Base-by-base conservation (phyloP, 2,113 vertebrate species). In the Eonycteris spelaea region DNA sequence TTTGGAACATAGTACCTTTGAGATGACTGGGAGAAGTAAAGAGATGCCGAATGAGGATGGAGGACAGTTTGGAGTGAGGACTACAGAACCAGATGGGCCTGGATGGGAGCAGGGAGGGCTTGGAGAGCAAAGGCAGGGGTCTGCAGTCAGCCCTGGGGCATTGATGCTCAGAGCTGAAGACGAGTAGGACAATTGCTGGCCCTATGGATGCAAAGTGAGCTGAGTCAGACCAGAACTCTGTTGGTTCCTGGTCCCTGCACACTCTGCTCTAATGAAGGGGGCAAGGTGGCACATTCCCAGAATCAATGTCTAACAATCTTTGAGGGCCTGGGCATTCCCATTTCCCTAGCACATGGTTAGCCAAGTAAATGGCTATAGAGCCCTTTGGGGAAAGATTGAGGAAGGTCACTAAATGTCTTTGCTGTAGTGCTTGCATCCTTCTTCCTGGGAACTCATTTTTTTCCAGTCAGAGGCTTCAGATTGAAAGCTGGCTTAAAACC, bases 141-240 rank as follows among this genome's bases (percentile, higher is more conserved):
- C 7, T 51, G n/a, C n/a, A 65, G 24, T 38, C 57, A 48, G 28
- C 30, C 19, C 28, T 55, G 65, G 35, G 65, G 18, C 51, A 19
- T 28, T 6, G 9, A 4, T 2, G 3, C 53, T 93, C 63, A 57
- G 30, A 38, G 65, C 22, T 48, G 26, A 24, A 40, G 33, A 24
- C 24, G 6, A 33, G 30, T 3, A 33, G 67, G 43, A 43, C 48
- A 1, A 1, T 5, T 15, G 35, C 43, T 22, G 2, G 63, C 24
- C 12, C 38, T 9, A 22, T 1, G 12, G 43, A 13, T 35, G 24
- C 5, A 19, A 9, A 3, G 2, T 33, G 57, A 45, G 57, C 38
- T 1, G 2, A 26, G 33, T 8, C 0, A 10, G 45, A 6, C 19
- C 2, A 10, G 55, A 30, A 38, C 24, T 35, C 33, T 30, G 22